phyloP scores from a whole-genome alignment of 2,888 invertebrate species.

The Ophion costatus region DNA sequence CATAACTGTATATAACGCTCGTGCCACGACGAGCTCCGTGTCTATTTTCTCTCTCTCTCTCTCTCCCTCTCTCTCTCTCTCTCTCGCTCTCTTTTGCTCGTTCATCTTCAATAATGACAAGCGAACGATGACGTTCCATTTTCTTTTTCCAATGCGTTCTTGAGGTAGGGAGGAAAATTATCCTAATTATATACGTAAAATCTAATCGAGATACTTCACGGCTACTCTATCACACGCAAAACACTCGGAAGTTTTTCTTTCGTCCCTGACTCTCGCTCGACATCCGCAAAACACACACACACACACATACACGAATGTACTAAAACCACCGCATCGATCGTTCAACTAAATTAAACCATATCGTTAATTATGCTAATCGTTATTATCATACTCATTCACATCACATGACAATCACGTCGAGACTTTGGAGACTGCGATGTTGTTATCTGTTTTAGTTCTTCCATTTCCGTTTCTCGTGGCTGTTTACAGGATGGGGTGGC shows the following conservation, averaged over 20 bases:
- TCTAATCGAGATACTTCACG: slow-evolving; percentile 64
- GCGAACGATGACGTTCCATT: slow-evolving; percentile 29
- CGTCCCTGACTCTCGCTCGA: slow-evolving; percentile 18
- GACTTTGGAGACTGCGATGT: slow-evolving; percentile 64
- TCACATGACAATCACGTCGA: slow-evolving; percentile 62
- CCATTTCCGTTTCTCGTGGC: not conserved
- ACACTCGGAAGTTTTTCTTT: slow-evolving; percentile 68
- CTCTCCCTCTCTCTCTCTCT: slow-evolving; percentile 5
- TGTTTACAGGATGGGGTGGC: slow-evolving; percentile 31
- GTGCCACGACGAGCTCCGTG: slow-evolving; percentile 40
- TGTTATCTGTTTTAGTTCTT: slow-evolving; percentile 34
- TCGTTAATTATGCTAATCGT: slow-evolving; percentile 23
- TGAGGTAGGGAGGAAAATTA: slow-evolving; percentile 77
- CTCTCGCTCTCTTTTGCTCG: slow-evolving; percentile 4
- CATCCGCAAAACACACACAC: slow-evolving; percentile 15
- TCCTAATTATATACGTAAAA: slow-evolving; percentile 64
- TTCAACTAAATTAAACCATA: slow-evolving; percentile 54
- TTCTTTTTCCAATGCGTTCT: slow-evolving; percentile 68
- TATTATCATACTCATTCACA: slow-evolving; percentile 57
- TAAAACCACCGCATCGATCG: not conserved
- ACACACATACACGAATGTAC: slow-evolving; percentile 1
- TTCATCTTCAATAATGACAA: slow-evolving; percentile 36
- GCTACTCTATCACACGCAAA: slow-evolving; percentile 71
- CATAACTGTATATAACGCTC: slow-evolving; percentile 28
- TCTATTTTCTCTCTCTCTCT: not conserved